Base-by-base conservation (phyloP, 53 echinoderm and acorn worm genomes). In the Zoroaster sp. region DNA sequence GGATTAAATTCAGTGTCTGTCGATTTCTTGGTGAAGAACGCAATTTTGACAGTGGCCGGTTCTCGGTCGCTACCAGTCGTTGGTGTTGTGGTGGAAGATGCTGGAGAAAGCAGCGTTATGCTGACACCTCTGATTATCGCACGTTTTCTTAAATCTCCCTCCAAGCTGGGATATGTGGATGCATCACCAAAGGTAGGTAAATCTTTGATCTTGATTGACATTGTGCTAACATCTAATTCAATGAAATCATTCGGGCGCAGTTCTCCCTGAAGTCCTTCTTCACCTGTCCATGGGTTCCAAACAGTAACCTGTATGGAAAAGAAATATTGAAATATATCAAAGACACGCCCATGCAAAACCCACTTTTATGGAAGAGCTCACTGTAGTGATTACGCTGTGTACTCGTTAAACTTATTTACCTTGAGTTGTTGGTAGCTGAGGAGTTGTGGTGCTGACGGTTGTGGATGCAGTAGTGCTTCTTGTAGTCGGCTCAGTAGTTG, bases 381-480 rank as follows among this genome's bases (percentile, higher is more conserved):
- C 1, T 0, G 12, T 69, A 34, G 8, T 15, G 15, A 35, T 11
- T 28, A 30, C 14, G 35, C 10, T 35, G 33, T 17, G 25, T 17
- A 15, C 17, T 28, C 0, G 23, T 40, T 25, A 74, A 43, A 1
- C 11, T 42, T 1, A 17, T 10, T 43, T 83, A 83, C 83, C 83
- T 83, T 43, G 32, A 70, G 83, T 83, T 69, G 71, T 82, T n/a
- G 82, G 43, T 43, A 11, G 25, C 51, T 47, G 35, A 15, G 70
- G 41, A 66, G 70, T 70, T 49, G 83, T 83, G 42, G 83, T 83
- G 18, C 47, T 69, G 10, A 81, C 66, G n/a, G n/a, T n/a, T n/a
- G n/a, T n/a, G n/a, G n/a, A n/a, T n/a, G n/a, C n/a, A 42, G 67
- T 81, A 14, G 42, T 81, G 81, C 28, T 42, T 15, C 3, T 40